phyloP scores from a whole-genome alignment of 2,797 vertebrate genomes.

The Danio kyathit region DNA sequence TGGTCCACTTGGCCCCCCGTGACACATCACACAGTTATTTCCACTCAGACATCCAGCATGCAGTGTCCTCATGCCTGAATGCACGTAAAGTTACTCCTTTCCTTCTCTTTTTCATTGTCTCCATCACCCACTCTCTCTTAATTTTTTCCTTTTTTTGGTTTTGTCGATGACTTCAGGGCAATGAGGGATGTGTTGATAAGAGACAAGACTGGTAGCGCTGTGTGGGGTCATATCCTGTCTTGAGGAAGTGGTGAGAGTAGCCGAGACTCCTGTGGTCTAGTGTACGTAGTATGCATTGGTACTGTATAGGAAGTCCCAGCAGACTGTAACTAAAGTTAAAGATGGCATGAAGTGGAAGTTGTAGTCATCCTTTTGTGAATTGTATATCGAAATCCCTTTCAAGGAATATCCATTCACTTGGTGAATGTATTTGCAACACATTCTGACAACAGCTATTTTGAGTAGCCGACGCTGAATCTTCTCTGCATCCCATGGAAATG shows the following conservation, averaged over 20 bases:
- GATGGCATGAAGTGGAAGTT: background rate
- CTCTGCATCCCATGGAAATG: too few species aligned
- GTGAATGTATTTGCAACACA: background rate
- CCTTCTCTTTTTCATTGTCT: slow-evolving; percentile 1
- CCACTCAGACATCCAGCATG: slow-evolving; percentile 24
- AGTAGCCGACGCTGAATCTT: too few species aligned
- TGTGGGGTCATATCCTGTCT: slow-evolving; percentile 18
- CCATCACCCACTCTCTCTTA: background rate
- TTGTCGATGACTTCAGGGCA: slow-evolving; percentile 18
- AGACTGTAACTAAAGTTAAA: background rate
- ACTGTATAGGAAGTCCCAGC: background rate
- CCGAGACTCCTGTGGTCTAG: slow-evolving; percentile 34
- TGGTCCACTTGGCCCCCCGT: slow-evolving; percentile 39
- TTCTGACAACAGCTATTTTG: background rate
- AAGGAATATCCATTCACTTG: background rate
- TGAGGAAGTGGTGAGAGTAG: slow-evolving; percentile 48
- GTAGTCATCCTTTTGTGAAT: background rate
- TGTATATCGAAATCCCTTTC: background rate
- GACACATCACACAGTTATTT: slow-evolving; percentile 63
- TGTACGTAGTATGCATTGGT: slow-evolving; percentile 14
- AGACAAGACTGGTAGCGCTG: background rate
- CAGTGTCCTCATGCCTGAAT: slow-evolving; percentile 22
- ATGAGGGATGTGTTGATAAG: slow-evolving; percentile 45
- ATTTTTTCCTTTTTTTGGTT: background rate
- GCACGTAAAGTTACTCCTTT: background rate